These are phyloP conservation scores for Taurulus bubalis DNA, from an alignment of 2,113 vertebrate species.

Conservation along the genomic window DNA sequence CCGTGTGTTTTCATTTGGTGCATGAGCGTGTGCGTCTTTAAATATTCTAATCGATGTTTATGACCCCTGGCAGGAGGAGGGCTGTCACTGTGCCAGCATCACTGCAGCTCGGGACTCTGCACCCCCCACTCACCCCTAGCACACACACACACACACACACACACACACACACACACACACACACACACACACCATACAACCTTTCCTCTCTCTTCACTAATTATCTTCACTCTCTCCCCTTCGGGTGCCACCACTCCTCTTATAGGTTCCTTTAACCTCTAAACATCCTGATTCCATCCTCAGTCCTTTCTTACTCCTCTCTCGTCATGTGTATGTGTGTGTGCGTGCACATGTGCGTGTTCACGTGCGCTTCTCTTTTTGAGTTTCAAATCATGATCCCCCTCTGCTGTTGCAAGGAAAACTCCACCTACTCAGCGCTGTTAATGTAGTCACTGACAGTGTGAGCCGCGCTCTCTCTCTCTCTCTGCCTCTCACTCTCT, in stretches of 20 bases:
- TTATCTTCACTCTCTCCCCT: conserved; percentile 10
- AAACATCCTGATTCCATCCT: neutral
- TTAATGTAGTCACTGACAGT: conserved; percentile 82
- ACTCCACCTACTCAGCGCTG: conserved; percentile 83
- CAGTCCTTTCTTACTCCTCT: neutral
- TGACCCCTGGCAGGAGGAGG: conserved; percentile 61
- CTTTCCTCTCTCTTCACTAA: conserved; percentile 1
- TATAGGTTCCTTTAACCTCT: conserved; percentile 54
- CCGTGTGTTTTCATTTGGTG: conserved; percentile 32
- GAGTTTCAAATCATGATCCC: conserved; percentile 76
- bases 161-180: conserved; percentile 35
- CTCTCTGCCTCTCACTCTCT: conserved; percentile 19
- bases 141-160: conserved; percentile 15
- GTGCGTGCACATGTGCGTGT: conserved; percentile 21
- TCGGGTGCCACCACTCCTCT: conserved; percentile 25
- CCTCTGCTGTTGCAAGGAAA: conserved; percentile 79
- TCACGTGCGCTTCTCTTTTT: conserved; percentile 56
- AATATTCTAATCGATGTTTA: conserved; percentile 81
- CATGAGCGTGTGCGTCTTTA: conserved; percentile 55
- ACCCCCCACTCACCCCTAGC: conserved; percentile 27
- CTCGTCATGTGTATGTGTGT: conserved; percentile 16
- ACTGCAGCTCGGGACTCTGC: conserved; percentile 64
- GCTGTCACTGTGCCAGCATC: conserved; percentile 67
- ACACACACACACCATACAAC: conserved; percentile 23
- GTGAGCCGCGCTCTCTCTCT: conserved; percentile 39